These are phyloP conservation scores for Tricholaema leucomelas DNA, from an alignment of 2,113 vertebrate genomes.

Conservation along the genomic window DNA sequence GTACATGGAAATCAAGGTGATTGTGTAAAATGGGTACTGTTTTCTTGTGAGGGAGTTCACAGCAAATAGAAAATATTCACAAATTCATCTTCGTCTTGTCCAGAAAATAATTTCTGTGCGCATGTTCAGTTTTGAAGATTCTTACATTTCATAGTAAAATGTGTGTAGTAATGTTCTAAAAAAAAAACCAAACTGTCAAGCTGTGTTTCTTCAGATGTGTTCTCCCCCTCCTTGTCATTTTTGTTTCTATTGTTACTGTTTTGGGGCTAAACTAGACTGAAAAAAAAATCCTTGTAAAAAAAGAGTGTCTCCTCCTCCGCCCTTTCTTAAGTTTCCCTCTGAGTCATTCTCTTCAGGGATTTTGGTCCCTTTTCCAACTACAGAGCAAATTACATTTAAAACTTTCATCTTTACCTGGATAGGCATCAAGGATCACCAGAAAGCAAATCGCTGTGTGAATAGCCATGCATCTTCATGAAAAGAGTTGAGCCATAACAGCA, in stretches of 20 bases:
- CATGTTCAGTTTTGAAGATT: not conserved
- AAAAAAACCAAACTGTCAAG: not conserved
- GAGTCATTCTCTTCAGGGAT: not conserved
- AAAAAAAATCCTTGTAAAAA: not conserved
- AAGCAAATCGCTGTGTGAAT: not conserved
- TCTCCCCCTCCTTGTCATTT: fast-evolving
- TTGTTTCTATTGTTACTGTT: not conserved
- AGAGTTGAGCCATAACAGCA: not conserved
- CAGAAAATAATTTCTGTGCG: not conserved
- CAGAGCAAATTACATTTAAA: not conserved
- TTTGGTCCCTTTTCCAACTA: not conserved
- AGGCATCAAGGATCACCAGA: fast-evolving
- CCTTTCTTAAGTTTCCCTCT: not conserved
- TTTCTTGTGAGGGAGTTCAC: not conserved
- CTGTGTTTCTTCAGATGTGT: not conserved
- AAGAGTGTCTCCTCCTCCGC: not conserved
- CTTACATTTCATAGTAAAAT: not conserved
- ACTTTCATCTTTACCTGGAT: not conserved
- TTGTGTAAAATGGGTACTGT: not conserved
- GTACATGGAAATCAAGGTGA: not conserved
- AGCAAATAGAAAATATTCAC: not conserved
- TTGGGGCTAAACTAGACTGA: not conserved
- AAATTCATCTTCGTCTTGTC: not conserved
- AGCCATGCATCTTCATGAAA: not conserved
- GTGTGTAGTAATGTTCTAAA: not conserved